These are phyloP conservation scores for Mionectes olivaceus DNA, from an alignment of 2,797 vertebrate species.

Conservation along the genomic window DNA sequence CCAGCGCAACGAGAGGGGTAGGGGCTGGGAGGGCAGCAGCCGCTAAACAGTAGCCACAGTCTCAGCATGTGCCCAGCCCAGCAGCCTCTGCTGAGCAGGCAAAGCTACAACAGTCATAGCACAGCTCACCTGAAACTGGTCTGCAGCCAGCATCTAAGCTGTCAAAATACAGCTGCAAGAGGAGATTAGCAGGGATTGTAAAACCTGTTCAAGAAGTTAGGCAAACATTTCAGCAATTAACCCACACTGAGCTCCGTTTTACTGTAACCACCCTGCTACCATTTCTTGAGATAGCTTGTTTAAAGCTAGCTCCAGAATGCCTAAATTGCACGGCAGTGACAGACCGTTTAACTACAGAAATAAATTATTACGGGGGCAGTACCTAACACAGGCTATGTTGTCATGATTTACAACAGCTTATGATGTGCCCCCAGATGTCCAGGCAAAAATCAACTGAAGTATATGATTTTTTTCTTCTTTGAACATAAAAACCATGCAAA, in stretches of 20 bases:
- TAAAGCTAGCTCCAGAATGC: background rate
- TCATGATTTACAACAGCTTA: slow-evolving; percentile 40
- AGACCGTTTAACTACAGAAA: background rate
- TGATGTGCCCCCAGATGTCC: slow-evolving; percentile 23
- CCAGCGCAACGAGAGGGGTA: background rate
- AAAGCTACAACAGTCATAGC: background rate
- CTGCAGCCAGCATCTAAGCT: slow-evolving; percentile 32
- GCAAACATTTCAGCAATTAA: slow-evolving; percentile 67
- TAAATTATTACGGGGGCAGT: slow-evolving; percentile 10
- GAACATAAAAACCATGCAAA: background rate
- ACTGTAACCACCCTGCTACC: background rate
- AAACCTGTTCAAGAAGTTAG: slow-evolving; percentile 62
- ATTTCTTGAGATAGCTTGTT: background rate
- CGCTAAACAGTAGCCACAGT: background rate
- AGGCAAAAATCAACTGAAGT: slow-evolving; percentile 16
- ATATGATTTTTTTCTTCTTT: background rate
- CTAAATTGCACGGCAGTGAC: slow-evolving; percentile 6
- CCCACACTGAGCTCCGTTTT: background rate
- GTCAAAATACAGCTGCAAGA: slow-evolving; percentile 58
- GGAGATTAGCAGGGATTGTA: slow-evolving; percentile 54
- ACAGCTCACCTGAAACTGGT: slow-evolving; percentile 45
- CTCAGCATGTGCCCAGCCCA: background rate
- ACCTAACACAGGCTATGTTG: background rate
- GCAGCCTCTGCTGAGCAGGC: background rate
- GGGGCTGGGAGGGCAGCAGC: background rate